Conservation (phyloP, 2,888 invertebrate genomes). For the Eumerus sabulonum region DNA sequence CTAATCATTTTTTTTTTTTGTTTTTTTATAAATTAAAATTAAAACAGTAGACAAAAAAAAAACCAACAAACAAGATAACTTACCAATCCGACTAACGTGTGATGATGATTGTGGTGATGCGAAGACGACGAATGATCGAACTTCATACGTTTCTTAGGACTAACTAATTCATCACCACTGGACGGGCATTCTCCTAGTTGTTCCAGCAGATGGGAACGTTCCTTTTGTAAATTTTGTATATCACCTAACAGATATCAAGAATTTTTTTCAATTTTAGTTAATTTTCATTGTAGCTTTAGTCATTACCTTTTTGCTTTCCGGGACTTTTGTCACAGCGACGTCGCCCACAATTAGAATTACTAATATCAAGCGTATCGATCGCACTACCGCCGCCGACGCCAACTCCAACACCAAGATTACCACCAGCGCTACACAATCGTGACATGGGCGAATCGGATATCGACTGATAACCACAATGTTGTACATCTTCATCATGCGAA, state of each 20-base stretch:
- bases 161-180: slow-evolving; percentile 84
- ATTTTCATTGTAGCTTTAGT: not conserved
- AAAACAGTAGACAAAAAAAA: no score
- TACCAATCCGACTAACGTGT: slow-evolving; percentile 74
- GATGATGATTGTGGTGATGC: slow-evolving; percentile 76
- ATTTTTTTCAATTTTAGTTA: not conserved
- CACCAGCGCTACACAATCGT: slow-evolving; percentile 66
- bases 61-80: slow-evolving; percentile 62
- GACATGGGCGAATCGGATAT: slow-evolving; percentile 59
- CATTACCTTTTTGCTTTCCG: slow-evolving; percentile 73
- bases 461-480: slow-evolving; percentile 59
- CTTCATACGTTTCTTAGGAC: slow-evolving; percentile 84
- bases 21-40: no score
- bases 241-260: slow-evolving; percentile 77
- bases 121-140: slow-evolving; percentile 79
- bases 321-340: slow-evolving; percentile 79
- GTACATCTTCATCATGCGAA: slow-evolving; percentile 82
- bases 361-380: slow-evolving; percentile 72
- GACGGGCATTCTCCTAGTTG: slow-evolving; percentile 86
- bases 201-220: slow-evolving; percentile 84
- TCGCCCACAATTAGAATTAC: slow-evolving; percentile 73
- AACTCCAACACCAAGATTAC: slow-evolving; percentile 79
- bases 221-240: slow-evolving; percentile 85
- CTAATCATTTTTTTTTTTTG: no score
- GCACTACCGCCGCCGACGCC: slow-evolving; percentile 61